Evolutionary conservation across 2,888 invertebrate genomes (phyloP).

Genomic region (Augiades crinisus): DNA sequence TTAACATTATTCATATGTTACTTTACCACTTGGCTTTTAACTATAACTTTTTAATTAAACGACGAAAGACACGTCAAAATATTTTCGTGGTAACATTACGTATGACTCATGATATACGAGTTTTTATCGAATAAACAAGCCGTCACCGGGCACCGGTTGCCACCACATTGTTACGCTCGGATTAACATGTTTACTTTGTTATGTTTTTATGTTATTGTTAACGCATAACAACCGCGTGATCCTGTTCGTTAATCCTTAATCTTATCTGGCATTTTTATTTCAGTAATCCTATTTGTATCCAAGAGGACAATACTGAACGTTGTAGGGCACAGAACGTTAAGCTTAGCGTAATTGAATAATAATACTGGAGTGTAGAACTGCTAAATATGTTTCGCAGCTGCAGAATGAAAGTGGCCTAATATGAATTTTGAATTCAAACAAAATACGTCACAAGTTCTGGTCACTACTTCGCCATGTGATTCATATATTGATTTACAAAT

Average conservation of each 20-base stretch:
- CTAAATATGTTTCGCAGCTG: no score
- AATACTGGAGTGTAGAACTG: no score
- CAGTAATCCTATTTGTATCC: conserved; percentile 28
- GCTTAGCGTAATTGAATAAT: no score
- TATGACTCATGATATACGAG: conserved; percentile 34
- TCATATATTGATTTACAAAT: no score
- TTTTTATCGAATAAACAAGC: conserved; percentile 54
- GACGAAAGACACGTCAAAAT: background rate
- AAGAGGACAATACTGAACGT: no score
- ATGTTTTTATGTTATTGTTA: conserved; percentile 40
- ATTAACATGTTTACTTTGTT: conserved; percentile 48
- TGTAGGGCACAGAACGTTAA: no score
- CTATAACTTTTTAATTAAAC: background rate
- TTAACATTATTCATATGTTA: background rate
- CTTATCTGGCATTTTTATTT: conserved; percentile 36
- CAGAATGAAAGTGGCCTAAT: no score
- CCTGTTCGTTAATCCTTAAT: conserved; percentile 23
- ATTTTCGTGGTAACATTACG: conserved; percentile 11
- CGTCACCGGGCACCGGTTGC: conserved; percentile 40
- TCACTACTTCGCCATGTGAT: no score
- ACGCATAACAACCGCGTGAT: conserved; percentile 31
- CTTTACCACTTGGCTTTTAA: background rate
- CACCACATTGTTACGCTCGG: conserved; percentile 61
- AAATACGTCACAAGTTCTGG: no score
- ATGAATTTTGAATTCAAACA: no score